Evolutionary conservation across 2,888 invertebrate genomes (phyloP).

Genomic region (Epsilonema sp.): DNA sequence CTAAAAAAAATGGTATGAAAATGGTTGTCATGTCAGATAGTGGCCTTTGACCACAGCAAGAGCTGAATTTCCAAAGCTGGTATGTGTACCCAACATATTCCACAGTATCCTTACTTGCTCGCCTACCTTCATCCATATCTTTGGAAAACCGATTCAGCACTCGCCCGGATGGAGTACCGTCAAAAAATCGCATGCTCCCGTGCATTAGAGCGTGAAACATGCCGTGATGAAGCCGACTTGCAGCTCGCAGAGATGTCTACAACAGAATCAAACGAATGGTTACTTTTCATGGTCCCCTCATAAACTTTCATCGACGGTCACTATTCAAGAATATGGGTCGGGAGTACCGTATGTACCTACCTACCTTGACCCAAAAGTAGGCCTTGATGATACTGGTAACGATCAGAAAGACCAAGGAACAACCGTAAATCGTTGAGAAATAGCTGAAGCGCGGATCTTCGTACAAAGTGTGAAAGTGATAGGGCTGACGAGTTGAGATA

Average conservation of each 20-base stretch:
- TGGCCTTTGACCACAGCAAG: no score
- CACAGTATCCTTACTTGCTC: no score
- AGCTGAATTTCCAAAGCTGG: no score
- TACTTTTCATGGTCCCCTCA: no score
- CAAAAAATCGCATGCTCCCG: conserved; percentile 38
- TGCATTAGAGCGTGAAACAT: conserved; percentile 37
- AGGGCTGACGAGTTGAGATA: no score
- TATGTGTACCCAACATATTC: no score
- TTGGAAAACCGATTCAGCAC: conserved; percentile 40
- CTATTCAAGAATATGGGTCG: no score
- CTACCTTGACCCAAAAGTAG: conserved; percentile 38
- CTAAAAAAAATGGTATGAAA: conserved; percentile 29
- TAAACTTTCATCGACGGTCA: no score
- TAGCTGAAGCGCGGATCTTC: conserved; percentile 37
- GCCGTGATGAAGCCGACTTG: conserved; percentile 38
- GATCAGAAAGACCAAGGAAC: conserved; percentile 37
- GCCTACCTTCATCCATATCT: conserved; percentile 40
- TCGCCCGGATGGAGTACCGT: conserved; percentile 39
- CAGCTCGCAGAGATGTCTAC: conserved; percentile 36
- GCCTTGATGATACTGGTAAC: conserved; percentile 39
- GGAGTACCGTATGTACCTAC: no score
- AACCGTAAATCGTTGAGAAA: conserved; percentile 39
- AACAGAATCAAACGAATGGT: no score
- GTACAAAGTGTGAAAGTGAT: no score
- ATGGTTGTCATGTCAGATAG: not conserved